A percentile compares a stretch with the other conserved stretches of the same genome.
Evolutionary conservation across 2,888 invertebrate genomes (phyloP).

Genomic region (Pseudococcus viburni): DNA sequence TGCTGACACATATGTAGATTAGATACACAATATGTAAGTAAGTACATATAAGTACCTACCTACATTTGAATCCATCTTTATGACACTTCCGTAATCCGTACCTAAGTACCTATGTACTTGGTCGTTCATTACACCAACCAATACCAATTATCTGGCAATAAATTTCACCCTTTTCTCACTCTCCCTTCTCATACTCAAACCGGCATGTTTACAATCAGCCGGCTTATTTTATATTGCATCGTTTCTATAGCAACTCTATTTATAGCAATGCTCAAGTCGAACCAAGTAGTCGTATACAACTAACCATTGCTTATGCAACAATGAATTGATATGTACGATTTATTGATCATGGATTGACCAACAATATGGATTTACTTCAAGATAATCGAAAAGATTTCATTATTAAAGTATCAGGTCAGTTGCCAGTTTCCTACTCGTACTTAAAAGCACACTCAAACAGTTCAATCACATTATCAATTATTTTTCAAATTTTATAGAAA

Average conservation of each 20-base stretch:
- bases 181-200: not conserved
- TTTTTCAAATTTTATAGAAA: constrained; percentile 40
- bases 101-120: too few relatives aligned
- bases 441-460: not conserved
- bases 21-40: too few relatives aligned
- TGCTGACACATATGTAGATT: too few relatives aligned
- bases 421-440: not conserved
- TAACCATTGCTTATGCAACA: not conserved
- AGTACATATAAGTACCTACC: too few relatives aligned
- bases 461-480: not conserved
- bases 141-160: not conserved
- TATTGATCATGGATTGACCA: not conserved
- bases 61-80: too few relatives aligned
- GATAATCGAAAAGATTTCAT: constrained; percentile 63
- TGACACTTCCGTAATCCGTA: too few relatives aligned
- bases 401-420: constrained; percentile 62
- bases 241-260: constrained; percentile 4
- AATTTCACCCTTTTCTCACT: not conserved
- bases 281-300: not conserved
- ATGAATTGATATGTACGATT: not conserved
- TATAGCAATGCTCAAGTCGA: not conserved
- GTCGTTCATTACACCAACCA: not conserved
- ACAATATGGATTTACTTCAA: constrained; percentile 56
- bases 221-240: not conserved
- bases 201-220: not conserved